Conservation (phyloP, 2,113 vertebrate genomes). For the Rhineura floridana region DNA sequence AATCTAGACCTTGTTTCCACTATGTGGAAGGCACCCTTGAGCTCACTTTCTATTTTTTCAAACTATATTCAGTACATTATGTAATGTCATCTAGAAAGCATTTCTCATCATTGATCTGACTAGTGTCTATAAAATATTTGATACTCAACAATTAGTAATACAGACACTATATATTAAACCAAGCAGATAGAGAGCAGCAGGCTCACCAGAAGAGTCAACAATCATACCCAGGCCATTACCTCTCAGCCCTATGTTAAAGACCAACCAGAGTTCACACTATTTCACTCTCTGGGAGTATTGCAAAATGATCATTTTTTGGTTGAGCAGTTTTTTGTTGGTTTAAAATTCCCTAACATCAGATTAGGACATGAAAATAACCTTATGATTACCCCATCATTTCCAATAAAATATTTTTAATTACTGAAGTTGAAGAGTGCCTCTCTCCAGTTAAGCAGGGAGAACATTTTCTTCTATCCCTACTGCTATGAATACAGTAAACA, state of each 20-base stretch:
- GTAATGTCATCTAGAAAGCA: not conserved
- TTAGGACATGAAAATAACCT: constrained; percentile 44
- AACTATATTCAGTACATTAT: not conserved
- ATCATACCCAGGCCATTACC: constrained; percentile 10
- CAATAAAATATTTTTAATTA: constrained; percentile 57
- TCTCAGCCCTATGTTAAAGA: constrained; percentile 31
- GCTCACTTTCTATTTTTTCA: not conserved
- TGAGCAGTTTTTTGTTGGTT: constrained; percentile 15
- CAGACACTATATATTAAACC: constrained; percentile 23
- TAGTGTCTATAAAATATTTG: constrained; percentile 27
- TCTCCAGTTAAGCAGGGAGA: constrained; percentile 24
- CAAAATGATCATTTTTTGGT: constrained; percentile 31
- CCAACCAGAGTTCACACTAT: constrained; percentile 8
- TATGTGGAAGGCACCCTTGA: not conserved
- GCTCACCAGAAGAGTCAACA: not conserved
- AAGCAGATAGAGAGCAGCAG: constrained; percentile 26
- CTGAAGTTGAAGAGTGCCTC: constrained; percentile 39
- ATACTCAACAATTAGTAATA: constrained; percentile 32
- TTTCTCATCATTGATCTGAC: constrained; percentile 24
- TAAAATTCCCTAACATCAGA: constrained; percentile 41
- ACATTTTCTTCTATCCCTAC: constrained; percentile 32
- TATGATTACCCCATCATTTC: constrained; percentile 42
- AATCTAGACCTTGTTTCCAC: not conserved
- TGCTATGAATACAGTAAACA: constrained; percentile 17
- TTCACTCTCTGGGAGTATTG: constrained; percentile 7